Evolutionary conservation across 2,888 invertebrate species (phyloP).

Genomic region (Hemithea aestivaria): DNA sequence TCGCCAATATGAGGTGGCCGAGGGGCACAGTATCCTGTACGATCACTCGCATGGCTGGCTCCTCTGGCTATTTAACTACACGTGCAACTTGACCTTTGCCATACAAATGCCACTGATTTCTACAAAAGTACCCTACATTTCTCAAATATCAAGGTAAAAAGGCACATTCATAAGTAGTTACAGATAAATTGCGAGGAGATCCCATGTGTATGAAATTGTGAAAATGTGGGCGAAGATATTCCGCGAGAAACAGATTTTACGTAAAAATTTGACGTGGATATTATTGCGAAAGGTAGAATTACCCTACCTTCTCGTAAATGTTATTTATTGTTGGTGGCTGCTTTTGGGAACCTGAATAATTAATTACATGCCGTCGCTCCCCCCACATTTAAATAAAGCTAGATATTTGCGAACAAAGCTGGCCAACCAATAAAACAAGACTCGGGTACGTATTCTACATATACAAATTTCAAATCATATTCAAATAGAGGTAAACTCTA

Average conservation of each 20-base stretch:
- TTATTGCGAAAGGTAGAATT: no score
- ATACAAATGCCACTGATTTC: conserved; percentile 33
- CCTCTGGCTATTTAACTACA: conserved; percentile 13
- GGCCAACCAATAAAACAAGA: conserved; percentile 1
- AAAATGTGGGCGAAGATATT: conserved; percentile 5
- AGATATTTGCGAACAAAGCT: background rate
- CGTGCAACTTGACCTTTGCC: conserved; percentile 37
- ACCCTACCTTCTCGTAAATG: no score
- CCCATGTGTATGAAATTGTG: conserved; percentile 11
- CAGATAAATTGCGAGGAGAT: conserved; percentile 6
- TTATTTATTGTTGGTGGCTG: no score
- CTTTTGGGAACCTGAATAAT: no score
- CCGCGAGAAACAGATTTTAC: conserved; percentile 8
- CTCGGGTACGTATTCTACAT: background rate
- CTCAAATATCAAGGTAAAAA: conserved; percentile 13
- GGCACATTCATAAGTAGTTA: background rate
- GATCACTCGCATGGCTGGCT: conserved; percentile 8
- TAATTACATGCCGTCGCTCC: no score
- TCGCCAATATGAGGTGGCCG: conserved; percentile 21
- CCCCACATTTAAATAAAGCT: no score
- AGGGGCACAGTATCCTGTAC: conserved; percentile 7
- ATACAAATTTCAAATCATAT: conserved; percentile 7
- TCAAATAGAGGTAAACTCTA: no score
- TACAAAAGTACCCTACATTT: conserved; percentile 4
- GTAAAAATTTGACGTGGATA: no score